Evolutionary conservation across 1,140 invertebrate genomes (phyloP).

Genomic region (Bombus terrestris): DNA sequence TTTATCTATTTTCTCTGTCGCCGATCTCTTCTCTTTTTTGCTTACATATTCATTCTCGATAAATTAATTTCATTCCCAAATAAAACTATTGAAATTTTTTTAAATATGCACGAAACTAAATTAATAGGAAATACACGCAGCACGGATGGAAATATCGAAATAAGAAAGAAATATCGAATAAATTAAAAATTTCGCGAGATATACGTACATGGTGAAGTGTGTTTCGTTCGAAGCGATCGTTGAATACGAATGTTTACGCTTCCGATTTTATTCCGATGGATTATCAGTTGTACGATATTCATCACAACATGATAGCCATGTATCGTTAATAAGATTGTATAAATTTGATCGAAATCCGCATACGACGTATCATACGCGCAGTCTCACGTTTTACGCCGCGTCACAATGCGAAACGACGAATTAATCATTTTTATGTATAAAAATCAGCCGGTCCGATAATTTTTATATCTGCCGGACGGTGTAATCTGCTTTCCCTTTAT

Average conservation of each 20-base stretch:
- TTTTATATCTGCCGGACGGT: not conserved
- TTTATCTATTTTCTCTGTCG: not conserved
- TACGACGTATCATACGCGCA: too few species aligned
- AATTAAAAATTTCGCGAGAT: conserved; percentile 3
- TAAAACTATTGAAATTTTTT: not conserved
- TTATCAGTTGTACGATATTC: conserved; percentile 11
- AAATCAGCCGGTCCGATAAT: conserved; percentile 4
- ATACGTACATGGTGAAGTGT: not conserved
- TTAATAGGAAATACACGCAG: too few species aligned
- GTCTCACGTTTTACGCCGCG: too few species aligned
- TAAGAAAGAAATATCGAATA: not conserved
- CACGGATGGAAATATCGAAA: too few species aligned
- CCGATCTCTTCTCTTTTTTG: too few species aligned
- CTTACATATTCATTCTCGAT: not conserved
- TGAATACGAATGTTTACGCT: conserved; percentile 25
- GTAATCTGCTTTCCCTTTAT: conserved; percentile 10
- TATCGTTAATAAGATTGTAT: conserved; percentile 21
- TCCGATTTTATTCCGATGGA: conserved; percentile 14
- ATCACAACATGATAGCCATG: not conserved
- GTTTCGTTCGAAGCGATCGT: not conserved
- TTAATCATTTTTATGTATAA: conserved; percentile 25
- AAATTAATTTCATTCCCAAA: not conserved
- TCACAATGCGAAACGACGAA: not conserved
- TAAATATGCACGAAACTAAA: not conserved
- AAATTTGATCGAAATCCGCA: conserved; percentile 27